A percentile compares a stretch with the other conserved stretches of the same genome.
Evolutionary conservation across 2,797 vertebrate species (phyloP).

Genomic region (Hyperoplus lanceolatus): DNA sequence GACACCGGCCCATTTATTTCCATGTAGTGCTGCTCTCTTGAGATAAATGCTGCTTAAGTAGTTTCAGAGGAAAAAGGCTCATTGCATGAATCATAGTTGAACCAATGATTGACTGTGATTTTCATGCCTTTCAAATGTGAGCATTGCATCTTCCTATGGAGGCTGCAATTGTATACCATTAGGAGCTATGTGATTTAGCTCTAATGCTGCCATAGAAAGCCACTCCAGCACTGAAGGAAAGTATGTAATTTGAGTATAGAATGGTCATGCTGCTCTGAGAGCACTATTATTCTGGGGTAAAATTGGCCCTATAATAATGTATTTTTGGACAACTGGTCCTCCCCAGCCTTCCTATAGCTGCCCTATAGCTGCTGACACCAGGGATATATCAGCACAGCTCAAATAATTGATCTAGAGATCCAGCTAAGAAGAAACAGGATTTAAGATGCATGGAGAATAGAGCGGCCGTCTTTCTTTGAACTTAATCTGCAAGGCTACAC

Average conservation of each 20-base stretch:
- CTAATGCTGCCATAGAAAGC: constrained; percentile 42
- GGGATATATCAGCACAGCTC: constrained; percentile 65
- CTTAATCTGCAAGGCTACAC: constrained; percentile 85
- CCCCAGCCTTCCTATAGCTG: constrained; percentile 62
- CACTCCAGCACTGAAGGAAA: constrained; percentile 56
- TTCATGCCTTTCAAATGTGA: constrained; percentile 58
- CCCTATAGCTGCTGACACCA: constrained; percentile 74
- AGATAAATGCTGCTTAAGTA: constrained; percentile 65
- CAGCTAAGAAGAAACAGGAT: constrained; percentile 81
- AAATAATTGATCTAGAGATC: constrained; percentile 80
- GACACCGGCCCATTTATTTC: constrained; percentile 61
- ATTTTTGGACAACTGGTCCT: constrained; percentile 68
- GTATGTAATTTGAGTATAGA: constrained; percentile 53
- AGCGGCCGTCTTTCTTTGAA: constrained; percentile 82
- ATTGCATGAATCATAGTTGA: constrained; percentile 53
- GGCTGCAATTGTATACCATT: constrained; percentile 31
- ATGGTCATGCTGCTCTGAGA: constrained; percentile 58
- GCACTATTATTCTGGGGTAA: constrained; percentile 63
- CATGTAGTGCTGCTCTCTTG: constrained; percentile 61
- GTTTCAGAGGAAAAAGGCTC: constrained; percentile 53
- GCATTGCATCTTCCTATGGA: constrained; percentile 45
- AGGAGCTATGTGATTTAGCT: constrained; percentile 43
- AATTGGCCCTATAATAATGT: constrained; percentile 72
- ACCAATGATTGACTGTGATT: constrained; percentile 64
- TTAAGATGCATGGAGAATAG: constrained; percentile 81